Evolutionary conservation across 2,797 vertebrate species (phyloP).

Genomic region (Eremophila alpestris): DNA sequence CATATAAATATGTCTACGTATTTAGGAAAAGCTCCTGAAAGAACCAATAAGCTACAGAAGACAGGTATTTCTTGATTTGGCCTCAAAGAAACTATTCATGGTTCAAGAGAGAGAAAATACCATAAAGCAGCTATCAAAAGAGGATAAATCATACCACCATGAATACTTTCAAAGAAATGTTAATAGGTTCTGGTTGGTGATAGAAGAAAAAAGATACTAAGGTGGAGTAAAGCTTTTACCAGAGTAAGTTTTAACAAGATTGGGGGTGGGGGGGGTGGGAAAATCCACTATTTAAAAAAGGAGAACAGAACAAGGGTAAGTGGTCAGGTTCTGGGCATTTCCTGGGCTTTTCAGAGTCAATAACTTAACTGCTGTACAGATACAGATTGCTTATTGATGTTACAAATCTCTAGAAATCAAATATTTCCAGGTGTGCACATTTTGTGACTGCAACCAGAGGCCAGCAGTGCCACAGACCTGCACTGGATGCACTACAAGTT

Average conservation of each 20-base stretch:
- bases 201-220: not conserved
- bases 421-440: not conserved
- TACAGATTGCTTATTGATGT: not conserved
- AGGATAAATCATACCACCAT: not conserved
- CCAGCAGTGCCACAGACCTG: rapidly evolving
- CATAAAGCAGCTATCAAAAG: not conserved
- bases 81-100: not conserved
- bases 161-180: not conserved
- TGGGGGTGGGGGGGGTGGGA: too few relatives aligned
- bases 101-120: not conserved
- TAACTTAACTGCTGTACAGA: not conserved
- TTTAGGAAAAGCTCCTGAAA: not conserved
- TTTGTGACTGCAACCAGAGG: not conserved
- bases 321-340: not conserved
- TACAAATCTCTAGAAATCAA: not conserved
- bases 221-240: not conserved
- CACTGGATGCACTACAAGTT: not conserved
- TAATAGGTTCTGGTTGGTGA: not conserved
- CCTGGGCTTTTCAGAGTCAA: not conserved
- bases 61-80: not conserved
- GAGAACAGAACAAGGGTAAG: not conserved
- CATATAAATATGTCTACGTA: not conserved
- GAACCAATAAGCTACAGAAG: not conserved
- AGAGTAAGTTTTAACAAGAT: not conserved
- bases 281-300: not conserved